Conservation (phyloP, 2,113 vertebrate genomes). For the Acrocephalus arundinaceus region DNA sequence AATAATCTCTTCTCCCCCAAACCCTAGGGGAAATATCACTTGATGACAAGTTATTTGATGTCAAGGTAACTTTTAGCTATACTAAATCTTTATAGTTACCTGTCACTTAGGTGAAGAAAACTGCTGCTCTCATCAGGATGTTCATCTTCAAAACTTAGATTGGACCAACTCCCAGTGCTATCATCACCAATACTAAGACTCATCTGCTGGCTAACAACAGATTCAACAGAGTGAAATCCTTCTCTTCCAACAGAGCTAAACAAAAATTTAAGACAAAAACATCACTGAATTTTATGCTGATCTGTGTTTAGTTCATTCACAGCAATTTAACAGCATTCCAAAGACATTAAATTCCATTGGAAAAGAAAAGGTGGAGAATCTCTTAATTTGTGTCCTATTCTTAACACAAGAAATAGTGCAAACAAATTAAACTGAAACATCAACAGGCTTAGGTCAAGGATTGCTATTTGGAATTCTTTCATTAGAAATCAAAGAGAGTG, state of each 20-base stretch:
- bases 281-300: not conserved
- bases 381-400: not conserved
- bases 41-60: not conserved
- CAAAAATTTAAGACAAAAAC: conserved; percentile 18
- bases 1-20: not conserved
- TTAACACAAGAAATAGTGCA: not conserved
- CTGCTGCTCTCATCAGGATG: conserved; percentile 96
- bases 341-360: not conserved
- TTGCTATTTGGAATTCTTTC: not conserved
- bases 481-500: not conserved
- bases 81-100: conserved; percentile 74
- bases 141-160: conserved; percentile 97
- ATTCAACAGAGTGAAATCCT: conserved; percentile 81
- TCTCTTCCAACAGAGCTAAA: conserved; percentile 84
- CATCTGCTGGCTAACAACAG: conserved; percentile 87
- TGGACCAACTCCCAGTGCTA: conserved; percentile 97
- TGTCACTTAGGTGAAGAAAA: conserved; percentile 97
- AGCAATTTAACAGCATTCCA: not conserved
- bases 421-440: not conserved
- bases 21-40: not conserved
- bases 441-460: not conserved
- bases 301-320: not conserved
- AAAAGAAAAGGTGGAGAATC: not conserved
- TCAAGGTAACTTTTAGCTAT: not conserved
- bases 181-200: conserved; percentile 92